phyloP scores from a whole-genome alignment of 2,797 vertebrate genomes.

The Calcarius lapponicus region DNA sequence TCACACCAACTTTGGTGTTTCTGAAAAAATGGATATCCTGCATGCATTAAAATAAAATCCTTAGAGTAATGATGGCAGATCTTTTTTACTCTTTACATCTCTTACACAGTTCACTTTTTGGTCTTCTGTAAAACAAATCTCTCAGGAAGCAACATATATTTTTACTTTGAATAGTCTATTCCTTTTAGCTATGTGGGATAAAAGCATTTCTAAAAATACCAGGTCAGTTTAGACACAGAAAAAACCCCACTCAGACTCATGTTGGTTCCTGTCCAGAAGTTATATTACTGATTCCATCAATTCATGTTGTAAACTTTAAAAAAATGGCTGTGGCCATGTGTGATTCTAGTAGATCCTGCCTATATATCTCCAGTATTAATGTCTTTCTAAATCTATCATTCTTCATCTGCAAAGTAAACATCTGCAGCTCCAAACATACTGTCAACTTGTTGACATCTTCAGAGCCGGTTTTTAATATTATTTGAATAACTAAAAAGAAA shows the following conservation, averaged over 20 bases:
- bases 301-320: neutral
- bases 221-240: neutral
- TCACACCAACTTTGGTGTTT: neutral
- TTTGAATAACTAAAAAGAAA: neutral
- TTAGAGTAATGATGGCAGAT: neutral
- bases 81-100: neutral
- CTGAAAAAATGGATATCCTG: neutral
- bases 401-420: neutral
- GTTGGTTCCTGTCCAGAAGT: neutral
- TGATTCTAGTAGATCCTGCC: neutral
- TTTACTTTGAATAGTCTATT: neutral
- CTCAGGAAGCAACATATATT: neutral
- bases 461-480: neutral
- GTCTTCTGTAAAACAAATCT: neutral
- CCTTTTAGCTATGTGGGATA: neutral
- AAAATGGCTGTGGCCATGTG: neutral
- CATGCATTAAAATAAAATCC: neutral
- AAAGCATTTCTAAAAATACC: neutral
- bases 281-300: neutral
- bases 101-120: neutral
- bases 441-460: neutral
- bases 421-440: neutral
- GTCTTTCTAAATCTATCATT: neutral
- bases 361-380: neutral
- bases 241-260: neutral